Evolutionary conservation across 2,113 vertebrate species (phyloP), one percentile per base, ranked within the genome.

Genomic region (Fregata magnificens): DNA sequence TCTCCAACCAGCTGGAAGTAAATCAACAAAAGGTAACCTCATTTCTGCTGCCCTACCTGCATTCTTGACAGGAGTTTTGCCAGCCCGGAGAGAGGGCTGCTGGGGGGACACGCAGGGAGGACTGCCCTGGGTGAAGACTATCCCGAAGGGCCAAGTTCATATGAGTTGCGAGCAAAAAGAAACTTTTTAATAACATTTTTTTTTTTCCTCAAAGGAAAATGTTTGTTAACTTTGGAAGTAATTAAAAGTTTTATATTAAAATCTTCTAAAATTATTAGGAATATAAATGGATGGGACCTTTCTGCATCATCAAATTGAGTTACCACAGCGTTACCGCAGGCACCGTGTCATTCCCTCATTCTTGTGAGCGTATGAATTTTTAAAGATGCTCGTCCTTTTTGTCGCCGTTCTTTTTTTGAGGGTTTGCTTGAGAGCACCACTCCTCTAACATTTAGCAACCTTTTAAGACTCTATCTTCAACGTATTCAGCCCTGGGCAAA

Each of bases 71-170:
- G 85, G 45, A 82, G 25, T 38, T 85, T 38, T 85, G 15, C 47
- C 4, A 5, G 28, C 29, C 32, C 1, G 2, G 4, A 18, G 16
- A 73, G 28, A 47, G 2, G 3, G 29, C 52, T 78, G 82, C 59
- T 86, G 1, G 4, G 2, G 1, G 9, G 21, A 20, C 29, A 12
- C 0, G 0, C 44, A 29, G 47, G 14, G 13, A 59, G n/a, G 34
- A 31, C 18, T 66, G 12, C 26, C 32, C 24, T 65, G 26, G 5
- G 5, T 50, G 28, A 25, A 63, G 25, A 18, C 17, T 26, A 1
- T 79, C 17, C 53, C 4, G 1, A 76, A 94, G 11, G 36, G 18
- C 18, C 2, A 7, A 55, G 10, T 61, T 89, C 34, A 15, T 24
- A n/a, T 0, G 1, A 25, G 28, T 20, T 71, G 16, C 0, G 2